Evolutionary conservation across 2,113 vertebrate genomes (phyloP), one percentile per base, ranked within the genome.

Genomic region (Entosphenus tridentatus): DNA sequence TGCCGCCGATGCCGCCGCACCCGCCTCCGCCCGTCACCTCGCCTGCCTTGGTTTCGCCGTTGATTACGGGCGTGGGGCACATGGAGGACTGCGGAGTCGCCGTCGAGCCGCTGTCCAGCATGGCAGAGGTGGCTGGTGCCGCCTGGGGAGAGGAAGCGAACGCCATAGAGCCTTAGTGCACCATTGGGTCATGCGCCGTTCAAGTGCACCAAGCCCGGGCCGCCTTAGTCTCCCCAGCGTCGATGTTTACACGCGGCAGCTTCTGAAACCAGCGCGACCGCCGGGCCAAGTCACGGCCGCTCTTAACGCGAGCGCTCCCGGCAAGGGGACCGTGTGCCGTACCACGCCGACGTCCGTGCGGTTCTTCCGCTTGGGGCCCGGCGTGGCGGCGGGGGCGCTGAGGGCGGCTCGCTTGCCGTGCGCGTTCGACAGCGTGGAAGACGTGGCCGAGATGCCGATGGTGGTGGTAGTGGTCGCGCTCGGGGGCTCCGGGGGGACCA

Each of bases 21-120:
- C 62, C 21, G 21, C n/a, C 92, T n/a, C 10, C 21, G 21, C 8
- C 62, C 21, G 21, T 65, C 21, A 21, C 62, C 10, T 65, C 62
- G n/a, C 62, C 62, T 65, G n/a, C 62, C 62, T 65, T 65, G 21
- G n/a, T 65, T 65, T 65, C 62, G 21, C 62, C 62, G 21, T 65
- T 65, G n/a, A 65, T 65, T 21, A 65, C 39, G 39, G 39, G 39
- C 39, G 39, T 39, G 39, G 39, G 39, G 39, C 39, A 39, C 39
- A 39, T 39, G 39, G 39, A 39, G 39, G 39, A 39, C 39, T 39
- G 39, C 39, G 39, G 39, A 39, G 39, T 39, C 39, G 39, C 39
- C 39, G 39, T 39, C 39, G 6, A 39, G 39, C 39, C 39, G 39
- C 39, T 39, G 39, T 39, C 39, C 39, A 39, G 39, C 39, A 39